These are phyloP conservation scores for Syrmaticus mikado DNA, from an alignment of 2,113 vertebrate species.

Conservation along the genomic window DNA sequence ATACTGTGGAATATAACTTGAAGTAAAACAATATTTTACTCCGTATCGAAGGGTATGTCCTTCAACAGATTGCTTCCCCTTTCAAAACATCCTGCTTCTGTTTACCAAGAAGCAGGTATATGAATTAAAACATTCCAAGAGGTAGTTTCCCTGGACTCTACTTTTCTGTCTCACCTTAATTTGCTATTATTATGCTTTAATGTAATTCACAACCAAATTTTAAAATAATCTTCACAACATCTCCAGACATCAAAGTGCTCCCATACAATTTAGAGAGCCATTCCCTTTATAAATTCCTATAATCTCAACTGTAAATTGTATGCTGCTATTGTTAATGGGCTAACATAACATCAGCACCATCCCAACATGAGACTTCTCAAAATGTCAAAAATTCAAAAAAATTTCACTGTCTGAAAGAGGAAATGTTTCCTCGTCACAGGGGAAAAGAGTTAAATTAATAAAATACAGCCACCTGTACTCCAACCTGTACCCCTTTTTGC, in stretches of 20 bases:
- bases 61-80: neutral
- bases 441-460: neutral
- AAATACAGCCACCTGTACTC: neutral
- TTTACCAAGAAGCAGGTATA: neutral
- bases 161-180: neutral
- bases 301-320: neutral
- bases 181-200: neutral
- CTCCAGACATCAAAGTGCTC: neutral
- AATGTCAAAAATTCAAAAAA: constrained; percentile 27
- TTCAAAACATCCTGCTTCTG: neutral
- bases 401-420: neutral
- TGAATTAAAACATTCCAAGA: neutral
- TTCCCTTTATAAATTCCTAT: neutral
- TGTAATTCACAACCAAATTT: neutral
- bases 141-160: neutral
- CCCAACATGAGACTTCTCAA: neutral
- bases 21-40: neutral
- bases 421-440: neutral
- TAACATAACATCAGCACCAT: neutral
- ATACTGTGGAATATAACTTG: neutral
- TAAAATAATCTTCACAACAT: neutral
- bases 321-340: neutral
- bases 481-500: neutral
- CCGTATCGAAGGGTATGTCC: rapidly evolving
- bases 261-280: neutral